phyloP scores from a whole-genome alignment of 2,797 vertebrate species.

The Saxicola maurus region DNA sequence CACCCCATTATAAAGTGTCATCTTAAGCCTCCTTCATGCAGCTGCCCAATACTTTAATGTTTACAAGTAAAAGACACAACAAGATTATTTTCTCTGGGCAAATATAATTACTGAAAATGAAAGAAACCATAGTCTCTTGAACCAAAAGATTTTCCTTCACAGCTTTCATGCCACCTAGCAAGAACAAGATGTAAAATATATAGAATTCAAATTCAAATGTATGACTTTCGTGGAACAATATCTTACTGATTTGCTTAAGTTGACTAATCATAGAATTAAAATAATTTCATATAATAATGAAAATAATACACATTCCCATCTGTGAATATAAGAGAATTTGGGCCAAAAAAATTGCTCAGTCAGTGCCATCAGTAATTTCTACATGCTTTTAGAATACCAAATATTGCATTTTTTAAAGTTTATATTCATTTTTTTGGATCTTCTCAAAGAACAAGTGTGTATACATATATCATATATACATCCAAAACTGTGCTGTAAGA shows the following conservation, averaged over 20 bases:
- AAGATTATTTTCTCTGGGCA: not conserved
- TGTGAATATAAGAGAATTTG: not conserved
- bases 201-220: not conserved
- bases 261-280: not conserved
- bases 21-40: not conserved
- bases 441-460: not conserved
- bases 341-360: not conserved
- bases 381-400: not conserved
- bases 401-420: not conserved
- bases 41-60: not conserved
- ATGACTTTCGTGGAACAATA: not conserved
- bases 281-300: not conserved
- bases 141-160: not conserved
- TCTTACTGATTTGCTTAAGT: not conserved
- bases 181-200: not conserved
- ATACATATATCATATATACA: fast-evolving
- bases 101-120: not conserved
- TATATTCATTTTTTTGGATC: not conserved
- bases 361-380: not conserved
- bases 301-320: not conserved
- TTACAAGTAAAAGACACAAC: not conserved
- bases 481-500: not conserved
- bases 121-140: not conserved
- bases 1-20: not conserved
- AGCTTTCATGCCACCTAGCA: not conserved